Percentiles rank a stretch among this genome's conserved stretches.
These are phyloP conservation scores for Tangara arthus DNA, from an alignment of 2,797 vertebrate species.

Conservation along the genomic window DNA sequence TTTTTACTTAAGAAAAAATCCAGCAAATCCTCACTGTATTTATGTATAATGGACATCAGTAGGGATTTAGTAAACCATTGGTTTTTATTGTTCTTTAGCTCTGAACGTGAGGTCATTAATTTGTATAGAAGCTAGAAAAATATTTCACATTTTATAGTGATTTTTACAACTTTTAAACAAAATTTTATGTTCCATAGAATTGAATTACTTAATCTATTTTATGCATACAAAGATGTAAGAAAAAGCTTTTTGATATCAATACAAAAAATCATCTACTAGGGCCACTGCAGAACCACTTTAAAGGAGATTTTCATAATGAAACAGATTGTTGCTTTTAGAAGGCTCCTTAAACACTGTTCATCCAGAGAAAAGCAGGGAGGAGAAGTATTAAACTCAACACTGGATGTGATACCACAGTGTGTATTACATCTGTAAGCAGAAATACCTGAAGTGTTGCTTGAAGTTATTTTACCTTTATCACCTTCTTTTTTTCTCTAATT, in stretches of 20 bases:
- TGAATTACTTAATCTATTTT: conserved; percentile 1
- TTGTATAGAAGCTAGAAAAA: not conserved
- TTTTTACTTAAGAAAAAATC: not conserved
- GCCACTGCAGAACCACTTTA: not conserved
- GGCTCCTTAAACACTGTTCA: not conserved
- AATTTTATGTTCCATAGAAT: conserved; percentile 5
- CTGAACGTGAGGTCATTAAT: not conserved
- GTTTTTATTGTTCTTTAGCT: not conserved
- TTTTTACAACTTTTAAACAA: not conserved
- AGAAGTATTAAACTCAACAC: not conserved
- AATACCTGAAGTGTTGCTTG: not conserved
- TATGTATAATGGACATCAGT: not conserved
- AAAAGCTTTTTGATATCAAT: not conserved
- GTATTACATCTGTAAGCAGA: not conserved
- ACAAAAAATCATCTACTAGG: not conserved
- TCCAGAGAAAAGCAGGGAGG: not conserved
- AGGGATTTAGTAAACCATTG: not conserved
- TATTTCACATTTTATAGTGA: not conserved
- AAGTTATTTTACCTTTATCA: not conserved
- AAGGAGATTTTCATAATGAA: not conserved
- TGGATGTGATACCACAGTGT: not conserved
- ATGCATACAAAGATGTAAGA: not conserved
- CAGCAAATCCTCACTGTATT: not conserved
- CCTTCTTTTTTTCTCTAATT: not conserved
- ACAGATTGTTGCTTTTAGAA: not conserved